Percentiles rank a stretch among this genome's conserved stretches.
These are phyloP conservation scores for Glaucidium brasilianum DNA, from an alignment of 2,113 vertebrate genomes.

Conservation along the genomic window DNA sequence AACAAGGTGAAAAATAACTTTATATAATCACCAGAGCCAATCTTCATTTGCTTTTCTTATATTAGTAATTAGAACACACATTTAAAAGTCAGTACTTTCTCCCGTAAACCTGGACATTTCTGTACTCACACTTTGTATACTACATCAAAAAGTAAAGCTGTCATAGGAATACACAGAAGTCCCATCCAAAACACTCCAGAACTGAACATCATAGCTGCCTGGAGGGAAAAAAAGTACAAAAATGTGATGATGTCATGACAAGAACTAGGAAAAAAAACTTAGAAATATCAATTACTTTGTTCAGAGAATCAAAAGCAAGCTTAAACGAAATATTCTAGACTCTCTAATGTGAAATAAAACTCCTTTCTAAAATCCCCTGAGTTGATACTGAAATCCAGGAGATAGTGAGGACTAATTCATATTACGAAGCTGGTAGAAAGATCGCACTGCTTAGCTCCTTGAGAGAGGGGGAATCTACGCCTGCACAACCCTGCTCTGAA, in stretches of 20 bases:
- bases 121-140: constrained; percentile 93
- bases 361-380: background rate
- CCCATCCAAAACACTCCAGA: constrained; percentile 97
- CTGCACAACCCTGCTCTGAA: background rate
- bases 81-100: background rate
- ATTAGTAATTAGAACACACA: background rate
- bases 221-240: constrained; percentile 7
- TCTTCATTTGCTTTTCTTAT: background rate
- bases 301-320: background rate
- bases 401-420: background rate
- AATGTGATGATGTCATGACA: background rate
- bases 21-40: background rate
- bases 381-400: background rate
- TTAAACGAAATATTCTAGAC: background rate
- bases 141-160: constrained; percentile 90
- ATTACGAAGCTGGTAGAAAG: background rate
- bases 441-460: background rate
- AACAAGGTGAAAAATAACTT: background rate
- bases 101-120: background rate
- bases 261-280: background rate
- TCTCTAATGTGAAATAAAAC: background rate
- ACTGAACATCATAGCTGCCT: constrained; percentile 94
- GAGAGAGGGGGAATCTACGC: background rate
- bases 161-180: constrained; percentile 91
- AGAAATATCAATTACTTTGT: background rate